Evolutionary conservation across 64 coral and sea anemone genomes (phyloP).

Genomic region (Pocillopora damicornis): DNA sequence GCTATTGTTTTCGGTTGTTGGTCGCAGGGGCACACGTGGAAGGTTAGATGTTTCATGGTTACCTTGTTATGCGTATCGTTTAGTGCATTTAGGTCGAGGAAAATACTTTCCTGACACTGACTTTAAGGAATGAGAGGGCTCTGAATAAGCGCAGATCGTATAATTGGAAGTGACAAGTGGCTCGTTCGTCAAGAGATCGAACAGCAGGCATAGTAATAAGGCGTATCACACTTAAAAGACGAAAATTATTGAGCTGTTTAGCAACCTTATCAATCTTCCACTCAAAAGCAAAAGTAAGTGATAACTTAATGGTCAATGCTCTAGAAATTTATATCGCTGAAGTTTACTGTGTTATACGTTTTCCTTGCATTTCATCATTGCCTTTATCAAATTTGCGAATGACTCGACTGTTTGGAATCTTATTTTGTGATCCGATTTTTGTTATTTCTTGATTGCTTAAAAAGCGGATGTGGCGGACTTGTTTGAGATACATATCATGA

Average conservation of each 20-base stretch:
- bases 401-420: no score
- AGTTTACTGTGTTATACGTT: no score
- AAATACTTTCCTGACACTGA: background rate
- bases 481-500: background rate
- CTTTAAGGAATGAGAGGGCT: background rate
- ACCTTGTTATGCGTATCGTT: background rate
- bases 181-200: background rate
- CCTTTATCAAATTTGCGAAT: no score
- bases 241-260: slow-evolving; percentile 7
- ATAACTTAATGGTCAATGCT: no score
- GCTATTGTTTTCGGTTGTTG: background rate
- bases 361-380: no score
- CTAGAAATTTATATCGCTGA: no score
- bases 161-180: background rate
- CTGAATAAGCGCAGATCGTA: background rate
- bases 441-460: no score
- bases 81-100: background rate
- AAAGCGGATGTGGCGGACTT: no score
- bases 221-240: slow-evolving; percentile 17
- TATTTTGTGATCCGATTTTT: no score
- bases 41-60: background rate
- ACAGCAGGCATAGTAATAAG: slow-evolving; percentile 5
- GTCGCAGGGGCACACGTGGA: background rate
- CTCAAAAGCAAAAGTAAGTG: background rate
- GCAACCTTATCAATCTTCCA: background rate